Percentiles rank a stretch among this genome's conserved stretches.
These are phyloP conservation scores for Diacarnus erythraeanus DNA, from an alignment of 37 sponge, comb jelly and placozoan species.

Conservation along the genomic window DNA sequence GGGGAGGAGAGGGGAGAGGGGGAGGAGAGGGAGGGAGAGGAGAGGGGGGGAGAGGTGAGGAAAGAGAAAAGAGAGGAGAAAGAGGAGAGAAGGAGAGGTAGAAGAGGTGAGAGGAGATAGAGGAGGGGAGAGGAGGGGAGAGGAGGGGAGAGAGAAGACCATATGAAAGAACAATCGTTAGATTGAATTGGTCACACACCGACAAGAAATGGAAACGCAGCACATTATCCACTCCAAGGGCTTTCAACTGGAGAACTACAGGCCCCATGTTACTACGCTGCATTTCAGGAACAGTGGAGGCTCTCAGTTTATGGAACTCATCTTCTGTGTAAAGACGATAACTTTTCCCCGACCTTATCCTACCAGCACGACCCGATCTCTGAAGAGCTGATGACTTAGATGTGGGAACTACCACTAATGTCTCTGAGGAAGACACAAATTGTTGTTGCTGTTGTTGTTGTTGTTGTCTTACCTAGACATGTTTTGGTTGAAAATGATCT, in stretches of 20 bases:
- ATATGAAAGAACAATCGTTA: neutral
- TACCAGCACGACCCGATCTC: conserved; percentile 90
- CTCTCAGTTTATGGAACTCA: conserved; percentile 42
- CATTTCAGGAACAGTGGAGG: conserved; percentile 76
- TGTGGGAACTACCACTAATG: conserved; percentile 81
- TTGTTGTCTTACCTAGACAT: conserved; percentile 51
- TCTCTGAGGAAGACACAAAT: conserved; percentile 48
- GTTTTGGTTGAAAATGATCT: conserved; percentile 69
- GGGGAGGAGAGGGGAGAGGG: no score
- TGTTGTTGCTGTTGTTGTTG: no score
- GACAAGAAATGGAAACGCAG: conserved; percentile 86
- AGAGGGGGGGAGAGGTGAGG: no score
- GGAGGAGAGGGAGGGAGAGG: no score
- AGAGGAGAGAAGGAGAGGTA: no score
- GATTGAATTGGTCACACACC: conserved; percentile 28
- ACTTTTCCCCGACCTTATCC: conserved; percentile 85
- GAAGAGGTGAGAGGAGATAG: no score
- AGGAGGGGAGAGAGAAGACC: neutral
- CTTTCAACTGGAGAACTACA: conserved; percentile 89
- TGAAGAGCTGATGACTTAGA: conserved; percentile 90
- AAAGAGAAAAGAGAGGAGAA: no score
- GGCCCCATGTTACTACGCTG: conserved; percentile 76
- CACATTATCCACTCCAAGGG: conserved; percentile 91
- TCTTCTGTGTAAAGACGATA: conserved; percentile 82
- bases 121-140: no score